A percentile compares a stretch with the other conserved stretches of the same genome.
Evolutionary conservation across 2,797 vertebrate species (phyloP).

Genomic region (Mycteria americana): DNA sequence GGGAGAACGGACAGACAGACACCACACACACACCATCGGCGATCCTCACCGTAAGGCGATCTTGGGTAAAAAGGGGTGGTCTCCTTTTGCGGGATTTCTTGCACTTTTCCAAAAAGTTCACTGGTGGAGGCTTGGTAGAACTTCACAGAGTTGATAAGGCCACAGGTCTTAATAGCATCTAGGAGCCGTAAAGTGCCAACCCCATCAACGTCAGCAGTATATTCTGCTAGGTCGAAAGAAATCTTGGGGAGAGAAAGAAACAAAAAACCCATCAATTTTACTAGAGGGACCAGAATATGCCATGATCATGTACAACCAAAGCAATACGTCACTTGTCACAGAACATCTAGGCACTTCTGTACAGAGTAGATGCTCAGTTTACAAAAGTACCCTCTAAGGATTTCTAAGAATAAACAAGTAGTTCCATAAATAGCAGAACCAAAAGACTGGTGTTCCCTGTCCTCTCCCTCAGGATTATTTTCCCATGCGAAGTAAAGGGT

Average conservation of each 20-base stretch:
- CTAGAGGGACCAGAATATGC: background rate
- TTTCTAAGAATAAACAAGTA: conserved; percentile 48
- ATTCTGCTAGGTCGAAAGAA: conserved; percentile 96
- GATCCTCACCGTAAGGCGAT: conserved; percentile 89
- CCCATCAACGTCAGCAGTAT: conserved; percentile 95
- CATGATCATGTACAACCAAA: background rate
- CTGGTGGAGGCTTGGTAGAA: conserved; percentile 99
- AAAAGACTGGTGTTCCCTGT: conserved; percentile 6
- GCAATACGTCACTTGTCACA: background rate
- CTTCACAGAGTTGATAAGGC: conserved; percentile 87
- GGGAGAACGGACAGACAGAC: background rate
- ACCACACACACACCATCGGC: background rate
- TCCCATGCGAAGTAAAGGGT: conserved; percentile 28
- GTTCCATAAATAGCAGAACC: conserved; percentile 34
- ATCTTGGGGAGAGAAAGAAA: conserved; percentile 76
- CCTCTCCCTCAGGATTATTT: conserved; percentile 1
- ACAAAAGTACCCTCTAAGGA: conserved; percentile 34
- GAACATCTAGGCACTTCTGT: background rate
- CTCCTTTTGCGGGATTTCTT: conserved; percentile 96
- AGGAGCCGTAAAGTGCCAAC: conserved; percentile 92
- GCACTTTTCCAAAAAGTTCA: conserved; percentile 96
- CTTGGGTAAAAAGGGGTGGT: conserved; percentile 97
- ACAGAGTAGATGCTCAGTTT: conserved; percentile 9
- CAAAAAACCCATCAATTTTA: background rate
- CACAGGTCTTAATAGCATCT: conserved; percentile 95